Evolutionary conservation across 2,888 invertebrate genomes (phyloP).

Genomic region (Tholera decimalis): DNA sequence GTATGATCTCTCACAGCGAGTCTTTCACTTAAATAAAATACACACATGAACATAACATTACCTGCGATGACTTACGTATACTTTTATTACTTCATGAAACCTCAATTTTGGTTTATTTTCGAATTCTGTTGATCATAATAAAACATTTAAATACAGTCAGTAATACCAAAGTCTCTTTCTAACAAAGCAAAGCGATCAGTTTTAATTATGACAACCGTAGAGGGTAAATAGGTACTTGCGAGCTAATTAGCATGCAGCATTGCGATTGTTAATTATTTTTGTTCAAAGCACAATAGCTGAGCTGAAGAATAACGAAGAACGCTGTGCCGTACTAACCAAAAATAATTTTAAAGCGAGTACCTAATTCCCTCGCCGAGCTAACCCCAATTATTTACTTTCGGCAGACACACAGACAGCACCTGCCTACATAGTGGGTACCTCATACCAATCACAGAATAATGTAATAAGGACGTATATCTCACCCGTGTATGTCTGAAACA

Average conservation of each 20-base stretch:
- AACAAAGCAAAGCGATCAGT: neutral
- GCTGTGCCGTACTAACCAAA: neutral
- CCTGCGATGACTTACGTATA: no score
- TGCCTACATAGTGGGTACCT: neutral
- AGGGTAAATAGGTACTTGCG: neutral
- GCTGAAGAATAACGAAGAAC: neutral
- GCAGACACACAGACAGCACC: neutral
- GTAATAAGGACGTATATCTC: neutral
- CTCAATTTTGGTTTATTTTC: no score
- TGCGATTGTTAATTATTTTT: conserved; percentile 17
- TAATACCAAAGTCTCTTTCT: no score
- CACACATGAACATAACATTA: no score
- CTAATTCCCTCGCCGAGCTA: conserved; percentile 24
- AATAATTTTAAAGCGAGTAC: conserved; percentile 7
- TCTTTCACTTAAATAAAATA: no score
- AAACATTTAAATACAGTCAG: no score
- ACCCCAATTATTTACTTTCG: conserved; percentile 14
- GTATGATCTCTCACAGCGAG: no score
- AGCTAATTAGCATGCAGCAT: conserved; percentile 20
- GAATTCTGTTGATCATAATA: no score
- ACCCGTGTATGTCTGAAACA: no score
- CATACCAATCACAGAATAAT: neutral
- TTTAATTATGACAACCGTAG: neutral
- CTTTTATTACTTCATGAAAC: no score
- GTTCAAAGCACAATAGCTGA: conserved; percentile 11